Conservation (phyloP, 2,888 invertebrate species). For the Arctia plantaginis region DNA sequence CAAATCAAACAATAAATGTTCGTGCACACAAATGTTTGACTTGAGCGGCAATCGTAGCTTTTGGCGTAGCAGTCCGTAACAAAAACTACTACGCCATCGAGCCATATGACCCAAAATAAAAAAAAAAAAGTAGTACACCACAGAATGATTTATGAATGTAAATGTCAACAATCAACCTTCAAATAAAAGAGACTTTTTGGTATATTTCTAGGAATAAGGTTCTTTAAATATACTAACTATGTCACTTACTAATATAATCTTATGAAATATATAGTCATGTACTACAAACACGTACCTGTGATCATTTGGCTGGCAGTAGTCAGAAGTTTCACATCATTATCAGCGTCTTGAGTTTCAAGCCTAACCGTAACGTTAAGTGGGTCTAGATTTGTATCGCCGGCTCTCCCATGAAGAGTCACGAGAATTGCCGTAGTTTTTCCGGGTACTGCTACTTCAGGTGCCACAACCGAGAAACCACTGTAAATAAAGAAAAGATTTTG, state of each 20-base stretch:
- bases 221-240: background rate
- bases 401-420: slow-evolving; percentile 87
- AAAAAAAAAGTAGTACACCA: too few relatives aligned
- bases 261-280: background rate
- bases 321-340: slow-evolving; percentile 77
- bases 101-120: too few relatives aligned
- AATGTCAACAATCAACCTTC: background rate
- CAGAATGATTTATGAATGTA: too few relatives aligned
- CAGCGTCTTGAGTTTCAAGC: slow-evolving; percentile 81
- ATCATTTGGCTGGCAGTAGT: slow-evolving; percentile 83
- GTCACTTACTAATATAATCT: background rate
- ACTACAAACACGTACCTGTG: slow-evolving; percentile 66
- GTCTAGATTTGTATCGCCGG: slow-evolving; percentile 72
- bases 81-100: too few relatives aligned
- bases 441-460: slow-evolving; percentile 89
- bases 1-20: too few relatives aligned
- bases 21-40: too few relatives aligned
- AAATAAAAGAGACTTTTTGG: background rate
- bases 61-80: too few relatives aligned
- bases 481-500: slow-evolving; percentile 48
- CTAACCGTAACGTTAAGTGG: slow-evolving; percentile 87
- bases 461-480: slow-evolving; percentile 89
- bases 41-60: too few relatives aligned
- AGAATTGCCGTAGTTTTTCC: slow-evolving; percentile 89
- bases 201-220: background rate